phyloP scores from a whole-genome alignment of 1,140 invertebrate genomes.

The Cryptotermes secundus region DNA sequence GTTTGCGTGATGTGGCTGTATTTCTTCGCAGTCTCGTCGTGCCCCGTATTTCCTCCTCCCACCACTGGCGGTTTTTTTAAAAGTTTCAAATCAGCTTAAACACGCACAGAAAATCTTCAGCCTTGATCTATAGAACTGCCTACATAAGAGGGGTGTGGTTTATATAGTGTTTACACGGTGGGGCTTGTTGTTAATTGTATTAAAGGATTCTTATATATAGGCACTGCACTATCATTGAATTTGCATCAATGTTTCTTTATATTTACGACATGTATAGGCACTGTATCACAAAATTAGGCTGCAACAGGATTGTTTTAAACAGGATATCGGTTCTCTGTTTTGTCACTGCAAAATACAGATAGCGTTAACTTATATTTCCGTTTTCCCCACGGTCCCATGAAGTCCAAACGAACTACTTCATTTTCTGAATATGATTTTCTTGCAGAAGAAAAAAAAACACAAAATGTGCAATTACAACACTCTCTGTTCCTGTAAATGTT shows the following conservation, averaged over 20 bases:
- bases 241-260: not conserved
- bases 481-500: too few relatives aligned
- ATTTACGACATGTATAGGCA: not conserved
- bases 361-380: not conserved
- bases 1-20: not conserved
- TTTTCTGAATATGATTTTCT: too few relatives aligned
- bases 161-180: not conserved
- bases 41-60: not conserved
- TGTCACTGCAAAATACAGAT: not conserved
- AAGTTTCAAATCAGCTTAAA: not conserved
- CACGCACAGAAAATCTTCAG: not conserved
- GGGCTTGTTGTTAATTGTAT: not conserved
- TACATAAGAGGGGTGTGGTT: not conserved
- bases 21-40: not conserved
- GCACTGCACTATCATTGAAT: not conserved
- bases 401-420: too few relatives aligned
- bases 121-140: not conserved
- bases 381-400: too few relatives aligned
- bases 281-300: constrained; percentile 1
- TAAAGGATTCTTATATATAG: not conserved
- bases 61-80: not conserved
- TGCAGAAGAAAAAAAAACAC: too few relatives aligned
- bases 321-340: not conserved
- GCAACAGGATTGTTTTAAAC: not conserved
- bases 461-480: too few relatives aligned